A percentile compares a stretch with the other conserved stretches of the same genome.
Conservation (phyloP, 2,797 vertebrate species). For the Sebastes nivosus region DNA sequence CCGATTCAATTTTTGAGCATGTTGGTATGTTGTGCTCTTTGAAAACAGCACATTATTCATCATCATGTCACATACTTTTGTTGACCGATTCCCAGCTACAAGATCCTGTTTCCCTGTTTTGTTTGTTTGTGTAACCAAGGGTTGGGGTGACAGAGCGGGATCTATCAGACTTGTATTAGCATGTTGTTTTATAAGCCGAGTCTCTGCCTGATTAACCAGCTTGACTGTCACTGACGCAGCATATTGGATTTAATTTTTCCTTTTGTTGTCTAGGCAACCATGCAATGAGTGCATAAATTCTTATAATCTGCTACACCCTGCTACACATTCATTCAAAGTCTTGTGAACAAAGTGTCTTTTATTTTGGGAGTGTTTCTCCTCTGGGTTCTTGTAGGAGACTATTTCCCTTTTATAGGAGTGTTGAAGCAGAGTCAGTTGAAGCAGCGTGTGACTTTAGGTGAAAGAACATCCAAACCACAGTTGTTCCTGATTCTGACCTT, state of each 20-base stretch:
- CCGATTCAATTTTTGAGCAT: background rate
- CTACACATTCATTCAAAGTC: background rate
- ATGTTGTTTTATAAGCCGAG: background rate
- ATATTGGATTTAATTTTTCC: background rate
- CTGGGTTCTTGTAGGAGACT: background rate
- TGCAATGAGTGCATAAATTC: background rate
- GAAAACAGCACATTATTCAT: background rate
- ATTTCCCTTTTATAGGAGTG: background rate
- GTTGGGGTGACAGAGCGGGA: background rate
- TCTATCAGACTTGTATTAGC: slow-evolving; percentile 5
- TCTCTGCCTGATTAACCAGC: background rate
- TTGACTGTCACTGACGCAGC: background rate
- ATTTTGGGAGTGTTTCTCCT: background rate
- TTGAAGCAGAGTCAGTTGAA: background rate
- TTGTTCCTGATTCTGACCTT: slow-evolving; percentile 1
- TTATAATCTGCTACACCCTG: background rate
- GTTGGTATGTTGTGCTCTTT: background rate
- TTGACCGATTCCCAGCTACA: background rate
- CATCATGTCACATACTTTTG: background rate
- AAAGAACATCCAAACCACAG: background rate
- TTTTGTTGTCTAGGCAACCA: background rate
- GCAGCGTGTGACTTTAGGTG: background rate
- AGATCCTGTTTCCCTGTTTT: background rate
- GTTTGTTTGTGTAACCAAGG: background rate
- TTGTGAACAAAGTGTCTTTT: background rate